Percentiles rank a stretch among this genome's conserved stretches.
Evolutionary conservation across 2,113 vertebrate genomes (phyloP).

Genomic region (Merops nubicus): DNA sequence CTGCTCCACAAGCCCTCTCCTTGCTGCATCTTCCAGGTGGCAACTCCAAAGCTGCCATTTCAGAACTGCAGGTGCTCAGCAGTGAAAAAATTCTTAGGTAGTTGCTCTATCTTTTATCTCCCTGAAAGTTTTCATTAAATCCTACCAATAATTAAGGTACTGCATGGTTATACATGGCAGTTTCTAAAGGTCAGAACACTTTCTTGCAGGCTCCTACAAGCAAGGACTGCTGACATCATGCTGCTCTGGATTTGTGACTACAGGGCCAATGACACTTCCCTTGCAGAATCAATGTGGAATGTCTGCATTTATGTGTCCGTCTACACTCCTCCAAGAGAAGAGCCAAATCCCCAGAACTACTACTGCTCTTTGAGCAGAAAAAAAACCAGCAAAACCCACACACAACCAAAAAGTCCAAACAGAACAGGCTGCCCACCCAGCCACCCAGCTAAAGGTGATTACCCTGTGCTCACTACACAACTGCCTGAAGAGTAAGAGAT

Average conservation of each 20-base stretch:
- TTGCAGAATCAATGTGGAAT: not conserved
- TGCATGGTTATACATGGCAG: not conserved
- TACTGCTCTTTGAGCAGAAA: not conserved
- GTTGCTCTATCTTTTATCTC: not conserved
- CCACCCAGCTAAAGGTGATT: not conserved
- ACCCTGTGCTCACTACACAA: not conserved
- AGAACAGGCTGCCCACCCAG: not conserved
- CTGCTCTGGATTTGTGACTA: not conserved
- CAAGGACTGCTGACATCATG: not conserved
- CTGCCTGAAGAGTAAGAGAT: not conserved
- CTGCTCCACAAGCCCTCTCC: not conserved
- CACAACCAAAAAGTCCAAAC: not conserved
- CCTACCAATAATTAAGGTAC: not conserved
- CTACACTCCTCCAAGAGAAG: not conserved
- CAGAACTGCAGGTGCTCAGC: not conserved
- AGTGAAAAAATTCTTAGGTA: not conserved
- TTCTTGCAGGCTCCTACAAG: not conserved
- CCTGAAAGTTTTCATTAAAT: not conserved
- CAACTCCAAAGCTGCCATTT: not conserved
- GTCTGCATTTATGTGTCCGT: not conserved
- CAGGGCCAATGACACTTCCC: not conserved
- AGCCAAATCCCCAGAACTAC: not conserved
- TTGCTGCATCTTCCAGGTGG: not conserved
- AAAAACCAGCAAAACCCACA: not conserved
- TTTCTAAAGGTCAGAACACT: not conserved